Base-by-base conservation (phyloP, 2,888 invertebrate genomes). In the Aplocera efformata region DNA sequence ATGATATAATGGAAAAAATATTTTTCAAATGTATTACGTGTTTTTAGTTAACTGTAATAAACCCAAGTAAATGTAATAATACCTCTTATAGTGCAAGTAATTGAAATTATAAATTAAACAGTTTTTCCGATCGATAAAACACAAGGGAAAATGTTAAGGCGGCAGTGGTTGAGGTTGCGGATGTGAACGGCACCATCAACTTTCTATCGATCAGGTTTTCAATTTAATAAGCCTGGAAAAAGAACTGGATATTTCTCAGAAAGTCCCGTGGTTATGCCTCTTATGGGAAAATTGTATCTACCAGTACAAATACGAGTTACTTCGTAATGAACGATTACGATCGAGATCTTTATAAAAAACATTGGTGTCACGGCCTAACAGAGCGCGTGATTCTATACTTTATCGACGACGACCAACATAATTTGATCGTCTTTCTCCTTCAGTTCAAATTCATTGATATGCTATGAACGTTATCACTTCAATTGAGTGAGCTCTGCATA, bases 361-460 rank as follows among this genome's bases (percentile, higher is more conserved):
- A 79, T 72, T 58, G 63, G 69, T 81, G 82, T 82, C 79, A 83
- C 64, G 80, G 81, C 67, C 79, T 63, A 63, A 37, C 49, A 61
- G 63, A 62, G 75, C 71, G 69, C 77, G 66, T 75, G 75, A 72
- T 69, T 69, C 64, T 53, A 65, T 63, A 64, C 59, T 66, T 61
- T 58, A 60, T 42, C 58, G 51, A 56, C 54, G 42, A 36, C 55
- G 53, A 46, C 58, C 47, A 63, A 41, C 56, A 43, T 67, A 64
- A 60, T 58, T 56, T 59, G 63, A 66, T 53, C 58, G 49, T 59
- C 53, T 50, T 58, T 59, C 54, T 53, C 53, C 48, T 48, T 49
- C 50, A 26, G 37, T 46, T 56, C 48, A 53, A 47, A 58, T 61
- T 54, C 44, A 60, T 61, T 55, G 47, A 58, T 60, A 61, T 56